Conservation (phyloP, 2,113 vertebrate genomes). For the Callipepla californica region DNA sequence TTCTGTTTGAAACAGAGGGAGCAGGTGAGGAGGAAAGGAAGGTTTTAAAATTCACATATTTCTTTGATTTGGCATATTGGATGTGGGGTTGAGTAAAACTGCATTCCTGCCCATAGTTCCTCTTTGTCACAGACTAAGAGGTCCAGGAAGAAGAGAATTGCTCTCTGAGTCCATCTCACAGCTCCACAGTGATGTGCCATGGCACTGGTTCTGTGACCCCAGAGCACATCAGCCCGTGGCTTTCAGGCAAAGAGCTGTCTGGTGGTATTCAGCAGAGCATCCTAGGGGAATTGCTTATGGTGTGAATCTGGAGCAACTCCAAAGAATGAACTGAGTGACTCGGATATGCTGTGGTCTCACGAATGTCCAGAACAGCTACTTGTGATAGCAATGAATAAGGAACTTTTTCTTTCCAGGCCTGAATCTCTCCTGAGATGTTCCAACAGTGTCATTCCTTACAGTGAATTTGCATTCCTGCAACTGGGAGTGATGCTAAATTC, state of each 20-base stretch:
- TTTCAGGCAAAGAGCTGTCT: slow-evolving; percentile 6
- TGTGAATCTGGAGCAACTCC: background rate
- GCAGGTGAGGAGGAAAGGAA: slow-evolving; percentile 53
- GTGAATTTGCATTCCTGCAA: background rate
- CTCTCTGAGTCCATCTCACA: background rate
- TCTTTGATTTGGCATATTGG: slow-evolving; percentile 3
- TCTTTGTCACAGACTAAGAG: background rate
- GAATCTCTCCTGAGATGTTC: slow-evolving; percentile 26
- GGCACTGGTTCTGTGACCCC: background rate
- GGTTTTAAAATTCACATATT: slow-evolving; percentile 17
- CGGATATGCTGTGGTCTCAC: background rate
- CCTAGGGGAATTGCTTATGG: background rate
- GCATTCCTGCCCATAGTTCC: background rate
- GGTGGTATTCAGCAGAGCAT: slow-evolving; percentile 11
- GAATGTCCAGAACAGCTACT: background rate
- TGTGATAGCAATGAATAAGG: background rate
- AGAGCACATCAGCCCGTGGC: background rate
- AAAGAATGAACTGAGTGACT: background rate
- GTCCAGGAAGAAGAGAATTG: background rate
- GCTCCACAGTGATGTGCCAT: background rate
- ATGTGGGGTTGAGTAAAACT: slow-evolving; percentile 59
- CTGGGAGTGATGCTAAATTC: background rate
- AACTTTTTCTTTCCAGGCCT: background rate
- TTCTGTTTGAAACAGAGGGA: slow-evolving; percentile 55
- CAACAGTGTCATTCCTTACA: background rate